Evolutionary conservation across 2,797 vertebrate species (phyloP), one percentile per base, ranked within the genome.

Genomic region (Gastrophryne carolinensis): DNA sequence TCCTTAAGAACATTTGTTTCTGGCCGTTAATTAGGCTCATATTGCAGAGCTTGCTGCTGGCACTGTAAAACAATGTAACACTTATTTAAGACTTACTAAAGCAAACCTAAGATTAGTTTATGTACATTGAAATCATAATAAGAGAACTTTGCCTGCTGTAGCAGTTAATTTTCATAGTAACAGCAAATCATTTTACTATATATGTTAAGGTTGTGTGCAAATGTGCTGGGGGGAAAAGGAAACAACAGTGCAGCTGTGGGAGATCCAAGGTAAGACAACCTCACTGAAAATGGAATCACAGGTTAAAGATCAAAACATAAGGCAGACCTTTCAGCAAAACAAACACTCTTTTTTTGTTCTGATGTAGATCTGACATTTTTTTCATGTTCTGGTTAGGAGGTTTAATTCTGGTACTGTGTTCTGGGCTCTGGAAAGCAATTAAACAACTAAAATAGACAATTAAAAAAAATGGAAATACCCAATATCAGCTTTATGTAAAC

Each of bases 1-100:
- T 32, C 47, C 26, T 35, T 68, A 67, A 69, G 53, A 61, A 68
- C 54, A 75, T 27, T 75, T 61, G 53, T 67, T 67, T 65, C 30
- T 56, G 41, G 53, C 41, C 35, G 53, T 21, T 75, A 75, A 75
- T 75, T 68, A 75, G 41, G 54, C 30, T 39, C 54, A 39, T 29
- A 60, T 19, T 53, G 66, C 41, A 32, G 57, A 53, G 61, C 39
- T 37, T 53, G 64, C 50, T 75, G 23, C 61, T 75, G 41, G 73
- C 54, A 68, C 26, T 30, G 24, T 29, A 53, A 60, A 52, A 34
- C 17, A 9, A 41, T 64, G 15, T 73, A 73, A 74, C 62, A 66
- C 72, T 65, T 73, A 57, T 65, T 64, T 72, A 71, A 71, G 21
- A 23, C 19, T 50, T 62, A 64, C 34, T 56, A 47, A n/a, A 41